Evolutionary conservation across 2,888 invertebrate species (phyloP).

Genomic region (Vesta saturnalis): DNA sequence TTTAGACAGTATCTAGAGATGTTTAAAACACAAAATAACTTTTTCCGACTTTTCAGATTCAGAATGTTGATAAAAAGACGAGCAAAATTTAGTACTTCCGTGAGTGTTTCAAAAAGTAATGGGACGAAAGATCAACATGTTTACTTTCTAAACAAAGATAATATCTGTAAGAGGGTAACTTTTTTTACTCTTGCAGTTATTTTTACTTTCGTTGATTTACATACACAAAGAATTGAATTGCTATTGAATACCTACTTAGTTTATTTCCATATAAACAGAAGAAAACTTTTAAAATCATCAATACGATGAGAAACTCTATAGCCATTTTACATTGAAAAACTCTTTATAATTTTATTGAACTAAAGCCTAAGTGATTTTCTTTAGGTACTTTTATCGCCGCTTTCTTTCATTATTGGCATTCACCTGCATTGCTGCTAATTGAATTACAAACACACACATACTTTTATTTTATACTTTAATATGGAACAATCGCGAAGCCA

Average conservation of each 20-base stretch:
- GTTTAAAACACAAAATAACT: background rate
- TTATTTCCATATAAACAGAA: too few relatives aligned
- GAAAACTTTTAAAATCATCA: too few relatives aligned
- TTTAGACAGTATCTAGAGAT: background rate
- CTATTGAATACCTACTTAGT: background rate
- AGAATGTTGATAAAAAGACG: background rate
- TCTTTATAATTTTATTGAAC: too few relatives aligned
- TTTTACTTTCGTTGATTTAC: background rate
- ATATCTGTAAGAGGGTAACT: slow-evolving; percentile 9
- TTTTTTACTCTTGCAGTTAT: background rate
- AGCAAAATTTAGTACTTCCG: slow-evolving; percentile 11
- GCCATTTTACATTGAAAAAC: too few relatives aligned
- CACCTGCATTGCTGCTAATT: too few relatives aligned
- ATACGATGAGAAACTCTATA: too few relatives aligned
- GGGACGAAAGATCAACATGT: slow-evolving; percentile 5
- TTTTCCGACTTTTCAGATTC: background rate
- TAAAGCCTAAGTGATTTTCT: too few relatives aligned
- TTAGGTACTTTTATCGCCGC: too few relatives aligned
- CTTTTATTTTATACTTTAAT: background rate
- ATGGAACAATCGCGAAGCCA: background rate
- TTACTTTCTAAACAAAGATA: slow-evolving; percentile 13
- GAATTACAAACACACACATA: too few relatives aligned
- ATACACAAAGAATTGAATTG: background rate
- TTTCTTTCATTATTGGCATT: too few relatives aligned
- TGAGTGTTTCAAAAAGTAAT: slow-evolving; percentile 5